Percentiles rank a stretch among this genome's conserved stretches.
These are phyloP conservation scores for Epizoanthus illoricatus DNA, from an alignment of 92 coral and sea anemone species.

Conservation along the genomic window DNA sequence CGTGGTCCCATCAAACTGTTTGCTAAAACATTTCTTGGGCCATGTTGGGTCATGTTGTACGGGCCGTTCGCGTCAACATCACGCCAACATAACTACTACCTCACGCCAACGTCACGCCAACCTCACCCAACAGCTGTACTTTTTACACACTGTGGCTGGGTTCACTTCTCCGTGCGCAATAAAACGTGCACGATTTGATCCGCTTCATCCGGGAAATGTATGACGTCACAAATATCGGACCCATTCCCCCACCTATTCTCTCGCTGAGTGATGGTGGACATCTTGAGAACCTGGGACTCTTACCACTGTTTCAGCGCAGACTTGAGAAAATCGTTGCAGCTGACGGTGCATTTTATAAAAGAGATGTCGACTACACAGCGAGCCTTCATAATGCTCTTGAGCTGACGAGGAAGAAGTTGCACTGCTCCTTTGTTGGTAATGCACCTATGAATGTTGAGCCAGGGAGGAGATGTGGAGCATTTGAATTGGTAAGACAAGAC, in stretches of 20 bases:
- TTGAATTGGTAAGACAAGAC: neutral
- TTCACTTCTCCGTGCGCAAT: too few species aligned
- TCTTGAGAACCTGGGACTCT: constrained; percentile 78
- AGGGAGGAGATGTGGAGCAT: too few species aligned
- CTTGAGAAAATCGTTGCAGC: constrained; percentile 68
- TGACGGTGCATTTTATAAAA: constrained; percentile 62
- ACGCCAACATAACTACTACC: too few species aligned
- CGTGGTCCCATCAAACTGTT: too few species aligned
- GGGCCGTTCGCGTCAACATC: too few species aligned
- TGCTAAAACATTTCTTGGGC: too few species aligned
- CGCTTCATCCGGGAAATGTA: constrained; percentile 74
- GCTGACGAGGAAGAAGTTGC: constrained; percentile 62
- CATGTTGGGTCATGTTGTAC: too few species aligned
- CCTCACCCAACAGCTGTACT: too few species aligned
- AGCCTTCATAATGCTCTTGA: constrained; percentile 58
- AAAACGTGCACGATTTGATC: neutral
- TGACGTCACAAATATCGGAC: constrained; percentile 72
- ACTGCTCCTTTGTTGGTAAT: constrained; percentile 75
- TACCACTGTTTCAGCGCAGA: constrained; percentile 67
- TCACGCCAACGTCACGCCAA: too few species aligned
- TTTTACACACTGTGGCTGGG: too few species aligned
- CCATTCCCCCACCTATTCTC: constrained; percentile 71
- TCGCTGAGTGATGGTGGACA: constrained; percentile 81
- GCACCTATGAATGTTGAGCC: too few species aligned
- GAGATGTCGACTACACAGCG: constrained; percentile 50